These are phyloP conservation scores for Protosalanx chinensis DNA, from an alignment of 2,797 vertebrate genomes.

Conservation along the genomic window DNA sequence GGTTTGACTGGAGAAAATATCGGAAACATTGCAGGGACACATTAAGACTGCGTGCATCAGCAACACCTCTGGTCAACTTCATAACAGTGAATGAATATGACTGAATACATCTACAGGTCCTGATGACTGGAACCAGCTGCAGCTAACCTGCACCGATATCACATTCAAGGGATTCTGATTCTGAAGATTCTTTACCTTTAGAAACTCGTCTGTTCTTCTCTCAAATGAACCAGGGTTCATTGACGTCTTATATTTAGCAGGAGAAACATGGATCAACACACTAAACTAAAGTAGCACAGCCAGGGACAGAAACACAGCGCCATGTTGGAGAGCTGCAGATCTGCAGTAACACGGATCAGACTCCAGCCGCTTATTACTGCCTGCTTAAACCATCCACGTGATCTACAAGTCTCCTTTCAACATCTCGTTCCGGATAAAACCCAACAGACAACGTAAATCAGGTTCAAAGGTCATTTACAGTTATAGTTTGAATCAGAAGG, in stretches of 20 bases:
- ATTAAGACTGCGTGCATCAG: too few species aligned
- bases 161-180: not conserved
- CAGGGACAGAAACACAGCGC: slow-evolving; percentile 70
- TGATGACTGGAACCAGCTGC: slow-evolving; percentile 8
- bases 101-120: not conserved
- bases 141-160: slow-evolving; percentile 20
- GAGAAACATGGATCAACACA: not conserved
- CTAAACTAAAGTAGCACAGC: slow-evolving; percentile 16
- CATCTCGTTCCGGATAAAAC: not conserved
- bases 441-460: too few species aligned
- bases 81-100: not conserved
- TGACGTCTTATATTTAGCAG: not conserved
- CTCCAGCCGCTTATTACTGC: too few species aligned
- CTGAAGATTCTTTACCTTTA: slow-evolving; percentile 19
- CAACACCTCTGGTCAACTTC: too few species aligned
- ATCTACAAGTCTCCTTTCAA: slow-evolving; percentile 28
- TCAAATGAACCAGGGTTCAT: slow-evolving; percentile 8
- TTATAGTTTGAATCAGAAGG: too few species aligned
- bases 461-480: too few species aligned
- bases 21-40: too few species aligned
- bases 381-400: not conserved
- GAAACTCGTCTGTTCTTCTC: slow-evolving; percentile 19
- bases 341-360: not conserved
- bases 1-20: not conserved
- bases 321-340: slow-evolving; percentile 60